These are phyloP conservation scores for Labrus mixtus DNA, from an alignment of 2,113 vertebrate species.

Conservation along the genomic window DNA sequence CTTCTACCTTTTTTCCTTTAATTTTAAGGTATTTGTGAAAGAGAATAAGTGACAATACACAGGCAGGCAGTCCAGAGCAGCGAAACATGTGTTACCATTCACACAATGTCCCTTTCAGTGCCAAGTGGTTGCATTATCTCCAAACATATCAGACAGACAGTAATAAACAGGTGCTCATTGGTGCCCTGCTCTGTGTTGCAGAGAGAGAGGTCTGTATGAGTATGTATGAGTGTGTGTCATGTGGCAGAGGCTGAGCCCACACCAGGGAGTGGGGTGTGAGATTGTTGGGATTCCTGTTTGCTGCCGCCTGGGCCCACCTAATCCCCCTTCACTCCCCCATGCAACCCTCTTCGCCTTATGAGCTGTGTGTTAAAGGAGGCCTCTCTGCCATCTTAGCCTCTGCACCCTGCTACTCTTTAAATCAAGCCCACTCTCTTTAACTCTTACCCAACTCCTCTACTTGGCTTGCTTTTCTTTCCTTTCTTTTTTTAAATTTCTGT, in stretches of 20 bases:
- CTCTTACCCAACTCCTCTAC: constrained; percentile 46
- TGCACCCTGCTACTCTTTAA: constrained; percentile 66
- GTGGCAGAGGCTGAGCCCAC: constrained; percentile 67
- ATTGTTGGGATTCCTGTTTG: constrained; percentile 82
- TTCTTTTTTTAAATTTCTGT: not conserved
- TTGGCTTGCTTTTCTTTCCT: constrained; percentile 21
- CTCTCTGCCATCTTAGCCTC: constrained; percentile 75
- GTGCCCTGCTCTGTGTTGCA: constrained; percentile 46
- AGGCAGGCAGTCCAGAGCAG: constrained; percentile 10
- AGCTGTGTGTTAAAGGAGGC: constrained; percentile 73
- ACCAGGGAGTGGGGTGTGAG: constrained; percentile 78
- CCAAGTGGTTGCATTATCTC: constrained; percentile 50
- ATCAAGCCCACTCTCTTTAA: constrained; percentile 61
- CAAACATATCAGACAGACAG: constrained; percentile 58
- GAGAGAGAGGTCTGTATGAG: constrained; percentile 65
- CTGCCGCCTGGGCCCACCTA: constrained; percentile 79
- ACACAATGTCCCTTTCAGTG: constrained; percentile 51
- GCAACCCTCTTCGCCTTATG: constrained; percentile 62
- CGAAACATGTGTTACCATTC: constrained; percentile 42
- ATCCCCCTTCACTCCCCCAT: constrained; percentile 71
- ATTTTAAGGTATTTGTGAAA: not conserved
- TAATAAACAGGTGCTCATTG: constrained; percentile 76
- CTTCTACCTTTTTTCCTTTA: too few relatives aligned
- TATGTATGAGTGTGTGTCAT: constrained; percentile 76
- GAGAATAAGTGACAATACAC: constrained; percentile 17